Evolutionary conservation across 2,797 vertebrate genomes (phyloP), one percentile per base, ranked within the genome.

Genomic region (Pangasius sanitwongsei): DNA sequence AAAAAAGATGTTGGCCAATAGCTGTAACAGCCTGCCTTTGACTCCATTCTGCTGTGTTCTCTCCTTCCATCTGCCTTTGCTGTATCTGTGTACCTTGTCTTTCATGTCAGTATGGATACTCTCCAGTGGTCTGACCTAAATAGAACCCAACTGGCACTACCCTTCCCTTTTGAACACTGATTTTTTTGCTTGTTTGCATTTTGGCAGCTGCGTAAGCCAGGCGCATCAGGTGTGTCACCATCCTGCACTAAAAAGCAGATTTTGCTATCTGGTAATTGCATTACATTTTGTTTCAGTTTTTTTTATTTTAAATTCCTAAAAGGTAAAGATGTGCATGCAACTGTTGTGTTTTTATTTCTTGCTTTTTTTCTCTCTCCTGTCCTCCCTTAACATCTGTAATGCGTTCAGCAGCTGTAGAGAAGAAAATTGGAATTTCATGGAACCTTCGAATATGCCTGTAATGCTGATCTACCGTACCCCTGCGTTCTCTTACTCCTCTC

Each of bases 361-460:
- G 34, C 37, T 25, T 53, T 69, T 57, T 72, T 67, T 70, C 34
- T 16, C 80, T 74, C 90, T 85, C 74, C 77, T 87, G 70, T 81
- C 89, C 67, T 87, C 86, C 90, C 69, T 53, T 84, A 63, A 82
- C 87, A 87, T 87, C 78, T 80, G 93, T 94, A 96, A 97, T 96
- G 93, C 97, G 95, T 96, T 96, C 89, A 95, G 91, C 97, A 98
- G 96, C 97, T 97, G 96, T 96, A 92, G 90, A 94, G 91, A 92
- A 92, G 91, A 92, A 89, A 89, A 93, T 94, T 93, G 87, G 88
- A 90, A 93, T 93, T 93, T 93, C 93, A 95, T 92, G 93, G 94
- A 93, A 88, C 86, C 92, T 92, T 92, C 86, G 90, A 91, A 92
- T 92, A 87, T 85, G 92, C 91, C 90, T 93, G 92, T 94, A 93